phyloP scores from a whole-genome alignment of 2,797 vertebrate genomes.

The Emys orbicularis region DNA sequence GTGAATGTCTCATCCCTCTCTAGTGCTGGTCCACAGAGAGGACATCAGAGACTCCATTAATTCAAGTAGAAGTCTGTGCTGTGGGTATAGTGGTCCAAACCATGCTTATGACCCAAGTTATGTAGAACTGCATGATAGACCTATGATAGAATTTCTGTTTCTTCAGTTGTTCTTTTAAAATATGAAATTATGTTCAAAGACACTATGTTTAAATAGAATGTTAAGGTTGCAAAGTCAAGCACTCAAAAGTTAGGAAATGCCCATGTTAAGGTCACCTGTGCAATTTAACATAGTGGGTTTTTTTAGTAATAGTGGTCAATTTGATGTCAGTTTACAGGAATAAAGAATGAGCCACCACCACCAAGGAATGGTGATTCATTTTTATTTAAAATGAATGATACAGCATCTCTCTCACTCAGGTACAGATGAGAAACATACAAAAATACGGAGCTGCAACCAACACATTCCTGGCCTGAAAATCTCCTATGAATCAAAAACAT shows the following conservation, averaged over 20 bases:
- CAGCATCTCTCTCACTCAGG: not conserved
- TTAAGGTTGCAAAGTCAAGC: not conserved
- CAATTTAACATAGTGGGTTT: not conserved
- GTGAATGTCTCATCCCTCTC: not conserved
- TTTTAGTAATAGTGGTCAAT: not conserved
- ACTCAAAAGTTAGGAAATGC: not conserved
- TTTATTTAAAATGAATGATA: not conserved
- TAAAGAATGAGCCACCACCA: not conserved
- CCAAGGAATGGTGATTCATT: not conserved
- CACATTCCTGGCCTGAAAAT: not conserved
- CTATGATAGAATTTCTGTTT: not conserved
- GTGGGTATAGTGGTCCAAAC: not conserved
- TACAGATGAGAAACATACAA: not conserved
- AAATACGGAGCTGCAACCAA: not conserved
- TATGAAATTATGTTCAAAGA: not conserved
- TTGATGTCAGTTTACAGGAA: not conserved
- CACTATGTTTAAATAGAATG: not conserved
- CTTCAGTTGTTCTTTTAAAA: not conserved
- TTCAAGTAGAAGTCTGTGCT: not conserved
- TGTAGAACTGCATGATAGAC: fast-evolving
- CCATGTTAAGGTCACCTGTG: not conserved
- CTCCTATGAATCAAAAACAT: not conserved
- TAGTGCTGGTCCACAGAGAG: not conserved
- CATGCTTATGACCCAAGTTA: not conserved
- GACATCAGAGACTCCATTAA: not conserved